Percentiles rank a stretch among this genome's conserved stretches.
These are phyloP conservation scores for Centropyge bicolor DNA, from an alignment of 2,797 vertebrate genomes.

Conservation along the genomic window DNA sequence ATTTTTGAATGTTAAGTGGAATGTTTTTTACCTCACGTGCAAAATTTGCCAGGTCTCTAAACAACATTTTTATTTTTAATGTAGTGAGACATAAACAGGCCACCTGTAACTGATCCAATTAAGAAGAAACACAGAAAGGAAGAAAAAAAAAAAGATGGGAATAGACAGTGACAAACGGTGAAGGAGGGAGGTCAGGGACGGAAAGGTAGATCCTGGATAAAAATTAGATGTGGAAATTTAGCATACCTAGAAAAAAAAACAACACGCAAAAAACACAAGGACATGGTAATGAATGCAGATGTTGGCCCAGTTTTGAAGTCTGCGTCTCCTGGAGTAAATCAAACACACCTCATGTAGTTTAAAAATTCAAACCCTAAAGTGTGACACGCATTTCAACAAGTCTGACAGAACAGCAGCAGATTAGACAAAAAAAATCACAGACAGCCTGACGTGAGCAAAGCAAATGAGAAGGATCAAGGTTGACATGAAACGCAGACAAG, in stretches of 20 bases:
- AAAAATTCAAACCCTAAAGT: constrained; percentile 24
- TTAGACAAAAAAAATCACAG: constrained; percentile 20
- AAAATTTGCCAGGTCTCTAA: constrained; percentile 28
- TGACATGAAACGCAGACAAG: constrained; percentile 26
- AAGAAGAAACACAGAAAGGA: constrained; percentile 18
- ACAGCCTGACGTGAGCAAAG: constrained; percentile 10
- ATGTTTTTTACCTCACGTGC: constrained; percentile 27
- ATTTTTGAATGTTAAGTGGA: constrained; percentile 34
- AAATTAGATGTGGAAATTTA: constrained; percentile 24
- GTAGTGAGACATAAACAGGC: constrained; percentile 40
- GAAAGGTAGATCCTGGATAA: constrained; percentile 14
- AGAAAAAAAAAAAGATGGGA: constrained; percentile 6
- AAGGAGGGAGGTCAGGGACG: constrained; percentile 38
- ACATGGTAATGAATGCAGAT: constrained; percentile 66
- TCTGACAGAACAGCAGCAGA: constrained; percentile 18
- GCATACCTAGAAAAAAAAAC: constrained; percentile 37
- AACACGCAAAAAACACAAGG: constrained; percentile 5
- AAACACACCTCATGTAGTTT: constrained; percentile 41
- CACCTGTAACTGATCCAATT: constrained; percentile 54
- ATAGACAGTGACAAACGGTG: constrained; percentile 8
- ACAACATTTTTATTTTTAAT: constrained; percentile 36
- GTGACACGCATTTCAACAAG: constrained; percentile 7
- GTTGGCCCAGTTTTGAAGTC: constrained; percentile 66
- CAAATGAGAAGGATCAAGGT: constrained; percentile 39
- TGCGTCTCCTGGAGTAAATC: constrained; percentile 28